phyloP scores from a whole-genome alignment of 2,888 invertebrate species.

The Caenorhabditis becei region DNA sequence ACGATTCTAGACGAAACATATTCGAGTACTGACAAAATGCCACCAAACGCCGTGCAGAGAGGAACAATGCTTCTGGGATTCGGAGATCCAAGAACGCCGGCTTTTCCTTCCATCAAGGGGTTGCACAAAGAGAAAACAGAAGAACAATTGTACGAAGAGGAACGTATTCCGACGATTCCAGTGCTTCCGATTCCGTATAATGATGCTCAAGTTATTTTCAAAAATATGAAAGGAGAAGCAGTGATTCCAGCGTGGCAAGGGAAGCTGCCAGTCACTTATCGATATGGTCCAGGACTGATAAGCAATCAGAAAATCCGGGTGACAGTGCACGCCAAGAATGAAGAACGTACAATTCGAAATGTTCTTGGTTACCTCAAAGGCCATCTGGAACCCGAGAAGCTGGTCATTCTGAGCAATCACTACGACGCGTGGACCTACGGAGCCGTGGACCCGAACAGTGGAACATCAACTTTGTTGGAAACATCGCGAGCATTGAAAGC shows the following conservation, averaged over 20 bases:
- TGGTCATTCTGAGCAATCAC: conserved; percentile 84
- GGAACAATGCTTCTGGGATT: conserved; percentile 82
- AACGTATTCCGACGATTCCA: conserved; percentile 82
- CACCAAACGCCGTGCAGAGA: conserved; percentile 83
- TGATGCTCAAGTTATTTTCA: conserved; percentile 79
- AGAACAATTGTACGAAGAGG: conserved; percentile 26
- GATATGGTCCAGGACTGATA: conserved; percentile 82
- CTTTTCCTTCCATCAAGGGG: conserved; percentile 83
- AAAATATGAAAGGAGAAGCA: conserved; percentile 74
- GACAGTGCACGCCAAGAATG: conserved; percentile 69
- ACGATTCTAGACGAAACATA: conserved; percentile 78
- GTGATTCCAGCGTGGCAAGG: conserved; percentile 81
- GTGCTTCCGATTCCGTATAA: conserved; percentile 82
- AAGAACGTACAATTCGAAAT: conserved; percentile 79
- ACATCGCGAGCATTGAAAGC: conserved; percentile 76
- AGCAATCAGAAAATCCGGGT: conserved; percentile 66
- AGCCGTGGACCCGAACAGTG: conserved; percentile 83
- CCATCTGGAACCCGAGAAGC: conserved; percentile 83
- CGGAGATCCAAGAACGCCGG: conserved; percentile 84
- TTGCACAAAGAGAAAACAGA: conserved; percentile 66
- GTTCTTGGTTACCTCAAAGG: conserved; percentile 82
- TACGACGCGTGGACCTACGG: conserved; percentile 83
- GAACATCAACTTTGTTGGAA: conserved; percentile 84
- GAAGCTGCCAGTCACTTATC: conserved; percentile 80
- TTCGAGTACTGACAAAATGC: conserved; percentile 83